Conservation (phyloP, 2,888 invertebrate species). For the Erebia ligea region DNA sequence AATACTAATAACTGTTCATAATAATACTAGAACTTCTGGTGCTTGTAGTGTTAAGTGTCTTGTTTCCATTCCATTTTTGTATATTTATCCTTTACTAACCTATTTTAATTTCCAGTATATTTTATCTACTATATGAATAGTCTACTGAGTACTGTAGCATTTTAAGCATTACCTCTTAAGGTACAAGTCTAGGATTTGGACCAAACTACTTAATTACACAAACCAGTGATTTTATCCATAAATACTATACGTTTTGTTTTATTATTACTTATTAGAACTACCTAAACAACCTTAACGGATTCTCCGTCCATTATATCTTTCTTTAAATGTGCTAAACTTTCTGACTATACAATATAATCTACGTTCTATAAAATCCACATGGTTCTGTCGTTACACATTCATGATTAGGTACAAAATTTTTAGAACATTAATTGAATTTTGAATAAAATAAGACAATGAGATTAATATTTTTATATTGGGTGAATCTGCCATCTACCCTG, state of each 20-base stretch:
- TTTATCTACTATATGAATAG: not conserved
- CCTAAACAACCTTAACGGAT: constrained; percentile 18
- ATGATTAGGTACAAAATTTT: not conserved
- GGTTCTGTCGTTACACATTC: constrained; percentile 4
- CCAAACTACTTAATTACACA: not conserved
- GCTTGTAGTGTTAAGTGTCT: constrained; percentile 76
- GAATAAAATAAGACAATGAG: constrained; percentile 2
- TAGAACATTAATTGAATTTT: not conserved
- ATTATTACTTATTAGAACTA: constrained; percentile 10
- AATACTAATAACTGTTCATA: constrained; percentile 24
- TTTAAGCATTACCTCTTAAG: constrained; percentile 9
- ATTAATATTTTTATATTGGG: constrained; percentile 10
- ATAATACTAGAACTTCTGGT: constrained; percentile 64
- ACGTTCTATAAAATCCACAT: not conserved
- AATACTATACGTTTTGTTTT: constrained; percentile 16
- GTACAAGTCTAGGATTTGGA: constrained; percentile 1
- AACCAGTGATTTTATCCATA: constrained; percentile 1
- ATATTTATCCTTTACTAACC: constrained; percentile 46
- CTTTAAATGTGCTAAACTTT: constrained; percentile 6
- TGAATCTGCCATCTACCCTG: not conserved
- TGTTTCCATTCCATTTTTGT: constrained; percentile 74
- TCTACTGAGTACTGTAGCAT: not conserved
- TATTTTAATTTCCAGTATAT: constrained; percentile 12
- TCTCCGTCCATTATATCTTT: constrained; percentile 28
- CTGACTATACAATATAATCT: not conserved